Base-by-base conservation (phyloP, 2,797 vertebrate species). In the Macropodus opercularis region DNA sequence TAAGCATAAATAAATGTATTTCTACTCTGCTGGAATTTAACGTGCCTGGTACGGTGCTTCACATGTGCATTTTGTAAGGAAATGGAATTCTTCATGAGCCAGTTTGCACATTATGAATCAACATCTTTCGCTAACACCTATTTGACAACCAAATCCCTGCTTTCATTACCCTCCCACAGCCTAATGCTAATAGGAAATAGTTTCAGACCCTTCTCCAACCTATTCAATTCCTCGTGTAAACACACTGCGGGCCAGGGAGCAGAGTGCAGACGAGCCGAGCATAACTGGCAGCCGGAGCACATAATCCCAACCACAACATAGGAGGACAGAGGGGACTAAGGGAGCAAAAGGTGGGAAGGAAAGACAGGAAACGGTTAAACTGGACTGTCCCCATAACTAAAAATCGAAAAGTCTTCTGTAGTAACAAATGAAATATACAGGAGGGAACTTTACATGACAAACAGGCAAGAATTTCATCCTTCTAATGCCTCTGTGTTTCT, bases 251-350 rank as follows among this genome's bases (percentile, higher is more conserved):
- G 65, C 63, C 69, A 21, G 43, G 15, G 53, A 69, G 75, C 23
- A 3, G 8, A 44, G 56, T 0, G 15, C 46, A 38, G 63, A 63
- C 60, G 6, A 58, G 68, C 55, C 55, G 17, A 17, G 58, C 67
- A 58, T 63, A 75, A 77, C 67, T 72, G 81, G 77, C 81, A 84
- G 65, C 26, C 68, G 71, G 71, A 86, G 82, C 71, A 65, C 77
- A 77, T 85, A 85, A 83, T 83, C 85, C 78, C 73, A 67, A 58
- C 35, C 63, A 75, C 63, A 72, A 62, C 75, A 77, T 21, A 68
- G 73, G 73, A 68, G 66, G 70, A 66, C 50, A 21, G 46, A 35
- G 58, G 61, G 64, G 67, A 70, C 63, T 56, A 60, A 54, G 61
- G n/a, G 35, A 2, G 32, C 9, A 36, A 57, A n/a, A n/a, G n/a